These are phyloP conservation scores for Eupithecia insigniata DNA, from an alignment of 2,888 invertebrate species.

Conservation along the genomic window DNA sequence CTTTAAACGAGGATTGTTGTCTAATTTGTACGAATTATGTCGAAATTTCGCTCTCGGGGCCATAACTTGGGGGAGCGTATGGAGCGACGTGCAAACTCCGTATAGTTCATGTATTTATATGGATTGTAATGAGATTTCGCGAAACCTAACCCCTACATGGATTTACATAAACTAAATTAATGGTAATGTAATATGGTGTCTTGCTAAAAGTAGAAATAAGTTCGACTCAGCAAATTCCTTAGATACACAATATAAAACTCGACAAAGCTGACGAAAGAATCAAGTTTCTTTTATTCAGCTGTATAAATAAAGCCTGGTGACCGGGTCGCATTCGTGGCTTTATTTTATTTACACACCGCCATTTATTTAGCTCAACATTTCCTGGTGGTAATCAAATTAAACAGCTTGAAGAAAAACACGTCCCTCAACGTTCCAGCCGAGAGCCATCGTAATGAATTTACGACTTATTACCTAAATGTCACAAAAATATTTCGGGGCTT, in stretches of 20 bases:
- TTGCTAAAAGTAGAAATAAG: not conserved
- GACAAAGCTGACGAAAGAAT: not conserved
- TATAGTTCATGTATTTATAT: constrained; percentile 41
- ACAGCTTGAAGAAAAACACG: constrained; percentile 29
- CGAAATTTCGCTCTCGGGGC: constrained; percentile 62
- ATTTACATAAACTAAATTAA: constrained; percentile 13
- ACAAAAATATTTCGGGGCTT: constrained; percentile 15
- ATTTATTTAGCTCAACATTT: constrained; percentile 27
- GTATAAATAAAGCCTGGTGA: constrained; percentile 18
- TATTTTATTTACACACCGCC: constrained; percentile 9
- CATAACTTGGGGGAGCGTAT: constrained; percentile 42
- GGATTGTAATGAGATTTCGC: constrained; percentile 41
- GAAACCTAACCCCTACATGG: constrained; percentile 23
- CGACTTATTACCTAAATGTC: constrained; percentile 14
- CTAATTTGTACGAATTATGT: constrained; percentile 79
- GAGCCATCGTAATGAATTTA: constrained; percentile 25
- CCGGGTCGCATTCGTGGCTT: constrained; percentile 12
- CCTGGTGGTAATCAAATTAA: constrained; percentile 25
- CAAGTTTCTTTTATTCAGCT: constrained; percentile 14
- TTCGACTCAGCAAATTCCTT: not conserved
- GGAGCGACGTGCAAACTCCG: constrained; percentile 39
- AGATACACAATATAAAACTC: not conserved
- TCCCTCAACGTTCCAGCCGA: constrained; percentile 14
- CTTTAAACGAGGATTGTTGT: constrained; percentile 80
- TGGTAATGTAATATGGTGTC: not conserved